Evolutionary conservation across 2,797 vertebrate species (phyloP), one percentile per base, ranked within the genome.

Genomic region (Tachyglossus aculeatus): DNA sequence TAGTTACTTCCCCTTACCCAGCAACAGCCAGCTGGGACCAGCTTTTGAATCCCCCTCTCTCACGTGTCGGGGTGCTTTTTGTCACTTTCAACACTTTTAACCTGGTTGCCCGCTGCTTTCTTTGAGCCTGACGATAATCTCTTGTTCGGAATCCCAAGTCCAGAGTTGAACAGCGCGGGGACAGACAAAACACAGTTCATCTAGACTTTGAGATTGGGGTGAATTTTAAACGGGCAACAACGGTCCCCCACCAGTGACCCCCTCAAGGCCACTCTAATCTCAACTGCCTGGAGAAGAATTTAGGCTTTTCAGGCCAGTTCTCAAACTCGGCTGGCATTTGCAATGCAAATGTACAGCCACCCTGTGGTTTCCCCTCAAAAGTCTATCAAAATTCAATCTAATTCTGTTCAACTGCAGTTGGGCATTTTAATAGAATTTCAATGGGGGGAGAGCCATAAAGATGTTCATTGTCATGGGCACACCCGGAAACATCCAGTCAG

Each of bases 291-390:
- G 40, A 37, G 59, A 24, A 41, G 29, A 55, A n/a, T 39, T 9
- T n/a, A 7, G 18, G 3, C 14, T 19, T 18, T 19, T 60, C 36
- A 50, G 5, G 16, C 24, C n/a, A n/a, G n/a, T n/a, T 19, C 40
- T 71, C 50, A 43, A 57, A 51, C 56, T 60, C 53, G n/a, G 19
- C 44, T 36, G 31, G 72, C 32, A 57, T 78, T 71, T 77, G 51
- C 34, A 38, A 10, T 70, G 36, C 50, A 51, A 71, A 34, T 24
- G 34, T 19, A 18, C 22, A 40, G 36, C 67, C 32, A 77, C 60
- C 66, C 66, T 32, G 53, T 58, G 41, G 41, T 19, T 78, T 70
- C 54, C 67, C 60, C 74, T 80, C 65, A 81, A 69, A 71, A 62
- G 33, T 65, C 52, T 1, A 69, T 40, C 27, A 33, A 71, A 78